A percentile compares a stretch with the other conserved stretches of the same genome.
Evolutionary conservation across 2,888 invertebrate species (phyloP).

Genomic region (Nemotelus pantherinus): DNA sequence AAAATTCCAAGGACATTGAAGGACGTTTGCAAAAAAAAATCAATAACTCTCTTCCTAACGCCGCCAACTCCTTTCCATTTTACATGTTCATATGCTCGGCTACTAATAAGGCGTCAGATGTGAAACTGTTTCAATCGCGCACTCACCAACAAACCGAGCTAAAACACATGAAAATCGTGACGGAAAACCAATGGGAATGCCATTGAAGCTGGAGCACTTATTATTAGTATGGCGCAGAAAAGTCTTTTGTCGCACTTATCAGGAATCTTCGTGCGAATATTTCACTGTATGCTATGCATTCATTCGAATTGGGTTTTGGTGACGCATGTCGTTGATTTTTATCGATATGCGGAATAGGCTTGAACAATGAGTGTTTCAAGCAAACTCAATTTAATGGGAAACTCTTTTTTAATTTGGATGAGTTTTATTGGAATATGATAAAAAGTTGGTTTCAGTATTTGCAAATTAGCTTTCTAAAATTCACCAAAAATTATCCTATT

Average conservation of each 20-base stretch:
- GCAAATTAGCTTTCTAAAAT: too few relatives aligned
- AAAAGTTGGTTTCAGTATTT: too few relatives aligned
- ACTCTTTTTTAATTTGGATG: too few relatives aligned
- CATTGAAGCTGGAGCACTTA: slow-evolving; percentile 36
- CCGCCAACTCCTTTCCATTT: slow-evolving; percentile 10
- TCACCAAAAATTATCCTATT: too few relatives aligned
- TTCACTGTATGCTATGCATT: not conserved
- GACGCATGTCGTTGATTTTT: too few relatives aligned
- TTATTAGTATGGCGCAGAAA: not conserved
- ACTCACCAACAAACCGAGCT: not conserved
- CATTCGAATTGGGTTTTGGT: too few relatives aligned
- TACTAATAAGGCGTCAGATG: slow-evolving; percentile 45
- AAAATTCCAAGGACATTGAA: too few relatives aligned
- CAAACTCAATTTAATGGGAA: too few relatives aligned
- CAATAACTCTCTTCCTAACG: not conserved
- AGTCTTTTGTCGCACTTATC: slow-evolving; percentile 39
- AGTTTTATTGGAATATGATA: too few relatives aligned
- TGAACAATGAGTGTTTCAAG: too few relatives aligned
- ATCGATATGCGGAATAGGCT: too few relatives aligned
- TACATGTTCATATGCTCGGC: slow-evolving; percentile 8
- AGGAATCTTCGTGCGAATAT: slow-evolving; percentile 27
- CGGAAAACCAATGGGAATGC: slow-evolving; percentile 30
- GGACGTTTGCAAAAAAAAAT: not conserved
- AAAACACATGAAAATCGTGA: slow-evolving; percentile 47
- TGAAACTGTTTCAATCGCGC: slow-evolving; percentile 36